A percentile compares a stretch with the other conserved stretches of the same genome.
Conservation (phyloP, 2,113 vertebrate genomes). For the Orycteropus afer region DNA sequence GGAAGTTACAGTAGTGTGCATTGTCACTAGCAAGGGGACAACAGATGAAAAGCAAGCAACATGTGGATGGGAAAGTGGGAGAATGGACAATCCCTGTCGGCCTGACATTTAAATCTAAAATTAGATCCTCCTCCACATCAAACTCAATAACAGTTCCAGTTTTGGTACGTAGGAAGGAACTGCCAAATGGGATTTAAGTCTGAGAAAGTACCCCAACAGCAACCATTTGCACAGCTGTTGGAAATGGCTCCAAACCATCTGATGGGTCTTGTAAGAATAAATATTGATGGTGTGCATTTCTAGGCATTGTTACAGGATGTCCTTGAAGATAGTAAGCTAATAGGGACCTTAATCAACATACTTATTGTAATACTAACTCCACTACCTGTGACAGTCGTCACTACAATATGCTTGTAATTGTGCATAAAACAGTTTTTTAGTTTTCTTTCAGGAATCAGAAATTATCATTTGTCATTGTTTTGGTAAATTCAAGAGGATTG, state of each 20-base stretch:
- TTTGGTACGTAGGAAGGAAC: constrained; percentile 55
- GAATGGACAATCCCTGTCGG: constrained; percentile 34
- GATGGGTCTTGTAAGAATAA: constrained; percentile 20
- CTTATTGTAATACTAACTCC: not conserved
- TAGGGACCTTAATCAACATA: not conserved
- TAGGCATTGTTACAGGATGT: not conserved
- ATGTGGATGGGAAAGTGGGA: not conserved
- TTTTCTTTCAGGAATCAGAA: not conserved
- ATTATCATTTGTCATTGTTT: not conserved
- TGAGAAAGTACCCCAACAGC: constrained; percentile 46
- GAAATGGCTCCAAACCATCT: constrained; percentile 23
- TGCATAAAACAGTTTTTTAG: not conserved
- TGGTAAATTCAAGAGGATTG: not conserved
- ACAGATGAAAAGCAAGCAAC: not conserved
- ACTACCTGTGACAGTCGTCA: not conserved
- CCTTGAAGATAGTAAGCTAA: not conserved
- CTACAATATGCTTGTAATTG: not conserved
- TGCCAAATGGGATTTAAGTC: constrained; percentile 61
- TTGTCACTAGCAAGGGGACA: not conserved
- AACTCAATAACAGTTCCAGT: constrained; percentile 56
- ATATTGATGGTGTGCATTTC: constrained; percentile 11
- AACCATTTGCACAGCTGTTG: constrained; percentile 67
- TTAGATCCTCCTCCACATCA: constrained; percentile 51
- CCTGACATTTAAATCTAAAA: constrained; percentile 64
- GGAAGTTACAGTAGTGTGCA: not conserved